These are phyloP conservation scores for Callosobruchus maculatus DNA, from an alignment of 2,888 invertebrate genomes.

Conservation along the genomic window DNA sequence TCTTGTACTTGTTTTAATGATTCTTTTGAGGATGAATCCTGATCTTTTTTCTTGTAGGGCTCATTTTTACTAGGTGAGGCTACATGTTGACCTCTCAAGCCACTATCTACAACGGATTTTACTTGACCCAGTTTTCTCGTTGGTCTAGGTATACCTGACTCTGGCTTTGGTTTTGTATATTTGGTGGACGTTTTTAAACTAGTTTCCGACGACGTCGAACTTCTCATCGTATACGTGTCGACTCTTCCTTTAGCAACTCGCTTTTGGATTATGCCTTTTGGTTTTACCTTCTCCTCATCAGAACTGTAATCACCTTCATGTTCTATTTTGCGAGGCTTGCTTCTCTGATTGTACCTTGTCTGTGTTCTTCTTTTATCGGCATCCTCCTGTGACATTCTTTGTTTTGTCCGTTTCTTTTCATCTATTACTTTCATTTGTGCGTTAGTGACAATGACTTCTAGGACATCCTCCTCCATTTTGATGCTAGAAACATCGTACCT, in stretches of 20 bases:
- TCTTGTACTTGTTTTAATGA: conserved; percentile 6
- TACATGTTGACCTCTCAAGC: neutral
- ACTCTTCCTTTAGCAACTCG: conserved; percentile 9
- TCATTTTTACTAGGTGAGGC: neutral
- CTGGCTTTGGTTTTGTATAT: neutral
- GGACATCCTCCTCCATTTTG: conserved; percentile 47
- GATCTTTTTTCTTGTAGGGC: neutral
- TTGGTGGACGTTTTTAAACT: neutral
- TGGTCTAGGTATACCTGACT: neutral
- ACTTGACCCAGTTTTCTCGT: neutral
- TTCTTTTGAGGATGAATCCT: neutral
- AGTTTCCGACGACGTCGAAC: neutral
- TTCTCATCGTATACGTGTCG: neutral
- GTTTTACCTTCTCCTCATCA: conserved; percentile 33
- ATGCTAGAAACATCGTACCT: conserved; percentile 36
- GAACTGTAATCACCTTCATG: conserved; percentile 44
- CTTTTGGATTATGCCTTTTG: conserved; percentile 18
- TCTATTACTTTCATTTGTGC: neutral
- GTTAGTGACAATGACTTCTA: conserved; percentile 46
- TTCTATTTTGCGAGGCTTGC: conserved; percentile 9
- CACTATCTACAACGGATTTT: neutral
- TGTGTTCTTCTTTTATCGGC: conserved; percentile 11
- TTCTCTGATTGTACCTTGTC: conserved; percentile 11
- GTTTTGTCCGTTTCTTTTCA: conserved; percentile 14
- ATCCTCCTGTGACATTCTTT: conserved; percentile 11